A percentile compares a stretch with the other conserved stretches of the same genome.
Conservation (phyloP, 2,888 invertebrate genomes). For the Hemaris fuciformis region DNA sequence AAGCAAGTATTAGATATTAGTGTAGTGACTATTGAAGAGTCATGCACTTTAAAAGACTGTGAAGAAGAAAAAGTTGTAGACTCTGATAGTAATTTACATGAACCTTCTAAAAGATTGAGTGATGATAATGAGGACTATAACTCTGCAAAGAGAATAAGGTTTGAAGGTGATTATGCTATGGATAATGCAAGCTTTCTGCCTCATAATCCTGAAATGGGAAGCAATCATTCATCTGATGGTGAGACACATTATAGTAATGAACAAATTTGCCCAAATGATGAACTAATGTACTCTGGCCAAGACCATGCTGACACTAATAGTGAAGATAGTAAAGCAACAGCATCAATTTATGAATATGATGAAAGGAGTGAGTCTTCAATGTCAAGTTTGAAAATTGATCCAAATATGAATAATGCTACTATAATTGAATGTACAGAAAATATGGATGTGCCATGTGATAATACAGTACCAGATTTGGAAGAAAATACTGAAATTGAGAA, state of each 20-base stretch:
- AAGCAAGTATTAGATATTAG: conserved; percentile 67
- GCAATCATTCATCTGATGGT: conserved; percentile 55
- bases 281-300: conserved; percentile 52
- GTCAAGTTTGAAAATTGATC: conserved; percentile 68
- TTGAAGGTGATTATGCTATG: conserved; percentile 26
- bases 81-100: conserved; percentile 49
- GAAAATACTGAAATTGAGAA: conserved; percentile 33
- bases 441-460: conserved; percentile 31
- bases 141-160: conserved; percentile 63
- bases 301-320: conserved; percentile 65
- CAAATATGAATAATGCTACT: conserved; percentile 49
- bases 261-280: conserved; percentile 54
- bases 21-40: conserved; percentile 70
- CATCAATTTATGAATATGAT: conserved; percentile 70
- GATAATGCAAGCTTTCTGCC: conserved; percentile 41
- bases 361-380: conserved; percentile 65
- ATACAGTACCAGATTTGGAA: conserved; percentile 27
- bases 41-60: conserved; percentile 54
- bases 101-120: conserved; percentile 64
- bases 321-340: conserved; percentile 67
- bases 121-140: conserved; percentile 56
- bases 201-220: conserved; percentile 37
- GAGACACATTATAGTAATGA: conserved; percentile 57
- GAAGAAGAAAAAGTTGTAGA: conserved; percentile 57
- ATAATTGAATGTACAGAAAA: conserved; percentile 42